Evolutionary conservation across 2,113 vertebrate species (phyloP).

Genomic region (Parotia lawesii): DNA sequence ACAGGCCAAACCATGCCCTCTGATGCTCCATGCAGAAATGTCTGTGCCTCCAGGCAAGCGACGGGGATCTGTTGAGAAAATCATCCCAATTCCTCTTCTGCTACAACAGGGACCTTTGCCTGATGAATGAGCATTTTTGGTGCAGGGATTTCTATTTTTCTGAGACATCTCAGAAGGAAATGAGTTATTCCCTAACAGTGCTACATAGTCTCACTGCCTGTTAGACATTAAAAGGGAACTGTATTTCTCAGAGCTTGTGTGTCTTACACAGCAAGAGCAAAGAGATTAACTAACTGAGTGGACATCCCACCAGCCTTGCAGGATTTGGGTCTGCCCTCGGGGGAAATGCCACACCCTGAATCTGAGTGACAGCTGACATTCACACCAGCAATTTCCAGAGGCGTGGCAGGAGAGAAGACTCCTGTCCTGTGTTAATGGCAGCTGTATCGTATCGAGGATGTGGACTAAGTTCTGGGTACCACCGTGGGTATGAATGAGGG

Average conservation of each 20-base stretch:
- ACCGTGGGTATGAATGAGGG: neutral
- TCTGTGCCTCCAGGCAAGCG: neutral
- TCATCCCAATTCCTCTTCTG: neutral
- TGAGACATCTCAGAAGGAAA: neutral
- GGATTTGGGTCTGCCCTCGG: neutral
- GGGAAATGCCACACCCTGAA: neutral
- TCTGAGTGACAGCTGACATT: neutral
- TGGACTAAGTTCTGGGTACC: neutral
- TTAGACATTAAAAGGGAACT: neutral
- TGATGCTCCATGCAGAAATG: neutral
- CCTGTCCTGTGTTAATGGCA: neutral
- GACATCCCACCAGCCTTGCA: neutral
- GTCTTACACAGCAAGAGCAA: neutral
- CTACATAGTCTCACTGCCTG: neutral
- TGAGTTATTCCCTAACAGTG: neutral
- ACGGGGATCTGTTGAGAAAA: neutral
- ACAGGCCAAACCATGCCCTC: neutral
- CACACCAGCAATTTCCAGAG: neutral
- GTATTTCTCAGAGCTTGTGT: neutral
- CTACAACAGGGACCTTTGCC: neutral
- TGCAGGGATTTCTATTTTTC: neutral
- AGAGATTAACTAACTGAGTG: neutral
- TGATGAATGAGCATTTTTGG: neutral
- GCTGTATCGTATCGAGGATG: neutral
- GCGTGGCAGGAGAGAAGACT: neutral